Percentiles rank a stretch among this genome's conserved stretches.
These are phyloP conservation scores for Caenorhabditis elegans DNA, from an alignment of 1,140 invertebrate genomes.

Conservation along the genomic window DNA sequence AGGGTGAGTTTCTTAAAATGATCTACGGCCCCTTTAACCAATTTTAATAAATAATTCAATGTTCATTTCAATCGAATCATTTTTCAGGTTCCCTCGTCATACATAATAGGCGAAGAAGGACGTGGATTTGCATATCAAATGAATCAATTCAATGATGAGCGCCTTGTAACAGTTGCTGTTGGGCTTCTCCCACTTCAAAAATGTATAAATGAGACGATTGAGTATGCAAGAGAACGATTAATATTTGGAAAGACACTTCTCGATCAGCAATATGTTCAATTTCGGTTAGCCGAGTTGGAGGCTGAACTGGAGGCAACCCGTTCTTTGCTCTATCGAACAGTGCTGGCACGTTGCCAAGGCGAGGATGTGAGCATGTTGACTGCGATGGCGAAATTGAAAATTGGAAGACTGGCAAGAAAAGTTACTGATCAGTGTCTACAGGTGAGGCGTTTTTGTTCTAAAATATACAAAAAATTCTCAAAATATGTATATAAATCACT, in stretches of 20 bases:
- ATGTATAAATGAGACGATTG: conserved; percentile 69
- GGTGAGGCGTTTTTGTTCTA: conserved; percentile 39
- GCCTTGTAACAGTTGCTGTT: conserved; percentile 68
- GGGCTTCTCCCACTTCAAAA: conserved; percentile 68
- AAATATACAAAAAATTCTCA: background rate
- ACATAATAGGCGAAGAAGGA: conserved; percentile 73
- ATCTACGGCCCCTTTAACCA: no score
- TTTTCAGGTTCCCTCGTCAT: conserved; percentile 68
- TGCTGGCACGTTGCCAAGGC: conserved; percentile 69
- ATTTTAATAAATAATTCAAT: no score
- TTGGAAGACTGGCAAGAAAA: conserved; percentile 69
- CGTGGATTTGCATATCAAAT: conserved; percentile 73
- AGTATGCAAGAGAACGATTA: conserved; percentile 70
- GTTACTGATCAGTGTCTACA: conserved; percentile 72
- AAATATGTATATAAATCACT: no score
- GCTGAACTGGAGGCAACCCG: conserved; percentile 71
- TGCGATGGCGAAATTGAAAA: conserved; percentile 73
- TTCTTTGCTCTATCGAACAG: conserved; percentile 69
- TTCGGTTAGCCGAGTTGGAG: conserved; percentile 70
- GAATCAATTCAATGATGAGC: conserved; percentile 73
- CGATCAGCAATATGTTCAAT: conserved; percentile 71
- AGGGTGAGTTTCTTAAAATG: conserved; percentile 50
- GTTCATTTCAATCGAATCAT: no score
- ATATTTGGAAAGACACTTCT: conserved; percentile 70
- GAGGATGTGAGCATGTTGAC: conserved; percentile 72